Percentiles rank a stretch among this genome's conserved stretches.
Evolutionary conservation across 2,888 invertebrate genomes (phyloP).

Genomic region (Apamea crenata): DNA sequence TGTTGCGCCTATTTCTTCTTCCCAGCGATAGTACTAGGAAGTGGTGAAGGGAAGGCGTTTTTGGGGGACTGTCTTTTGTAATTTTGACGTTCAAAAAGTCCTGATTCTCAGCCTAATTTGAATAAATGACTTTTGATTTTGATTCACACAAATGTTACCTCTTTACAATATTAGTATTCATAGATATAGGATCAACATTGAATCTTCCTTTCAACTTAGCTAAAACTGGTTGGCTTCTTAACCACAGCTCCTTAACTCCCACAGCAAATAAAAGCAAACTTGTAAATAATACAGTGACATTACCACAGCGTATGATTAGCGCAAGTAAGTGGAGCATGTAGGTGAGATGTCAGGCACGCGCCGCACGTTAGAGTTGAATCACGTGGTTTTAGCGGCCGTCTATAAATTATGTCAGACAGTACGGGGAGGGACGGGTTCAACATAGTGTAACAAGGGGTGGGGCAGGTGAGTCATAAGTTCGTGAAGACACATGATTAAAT

Average conservation of each 20-base stretch:
- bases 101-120: too few species aligned
- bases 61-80: too few species aligned
- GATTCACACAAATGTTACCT: background rate
- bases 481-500: background rate
- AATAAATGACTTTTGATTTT: too few species aligned
- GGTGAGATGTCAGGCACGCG: conserved; percentile 66
- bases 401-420: background rate
- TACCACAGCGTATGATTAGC: conserved; percentile 53
- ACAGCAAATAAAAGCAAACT: conserved; percentile 29
- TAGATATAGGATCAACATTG: background rate
- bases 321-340: conserved; percentile 59
- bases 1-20: too few species aligned
- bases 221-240: conserved; percentile 4
- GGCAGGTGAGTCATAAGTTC: background rate
- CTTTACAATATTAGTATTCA: background rate
- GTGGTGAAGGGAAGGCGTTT: too few species aligned
- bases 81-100: too few species aligned
- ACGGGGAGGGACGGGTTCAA: background rate
- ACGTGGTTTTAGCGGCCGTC: conserved; percentile 24
- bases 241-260: background rate
- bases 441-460: background rate
- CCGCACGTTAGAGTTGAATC: conserved; percentile 51
- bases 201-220: background rate
- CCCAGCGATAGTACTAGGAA: too few species aligned
- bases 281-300: conserved; percentile 38